phyloP scores from a whole-genome alignment of 2,888 invertebrate genomes.

The Brenthis daphne region DNA sequence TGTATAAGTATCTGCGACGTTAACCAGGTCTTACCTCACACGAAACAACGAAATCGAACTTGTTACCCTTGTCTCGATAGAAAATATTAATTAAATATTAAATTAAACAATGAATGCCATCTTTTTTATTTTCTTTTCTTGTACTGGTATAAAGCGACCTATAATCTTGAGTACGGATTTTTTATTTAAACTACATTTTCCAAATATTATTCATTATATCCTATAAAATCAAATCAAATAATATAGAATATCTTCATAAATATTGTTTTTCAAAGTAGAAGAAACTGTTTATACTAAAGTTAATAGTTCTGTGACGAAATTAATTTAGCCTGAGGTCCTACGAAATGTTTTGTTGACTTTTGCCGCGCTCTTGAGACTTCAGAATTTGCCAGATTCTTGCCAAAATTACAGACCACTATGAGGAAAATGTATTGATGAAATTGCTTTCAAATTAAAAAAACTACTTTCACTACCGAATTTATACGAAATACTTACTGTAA shows the following conservation, averaged over 20 bases:
- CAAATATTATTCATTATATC: background rate
- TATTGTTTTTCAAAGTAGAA: conserved; percentile 20
- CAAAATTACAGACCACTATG: background rate
- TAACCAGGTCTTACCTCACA: too few species aligned
- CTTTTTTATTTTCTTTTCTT: too few species aligned
- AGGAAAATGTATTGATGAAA: background rate
- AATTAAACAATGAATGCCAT: too few species aligned
- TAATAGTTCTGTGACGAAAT: conserved; percentile 27
- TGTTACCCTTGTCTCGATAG: too few species aligned
- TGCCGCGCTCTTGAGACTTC: conserved; percentile 22
- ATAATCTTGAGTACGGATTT: too few species aligned
- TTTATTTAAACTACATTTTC: background rate
- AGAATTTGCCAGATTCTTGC: conserved; percentile 5
- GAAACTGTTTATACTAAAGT: conserved; percentile 26
- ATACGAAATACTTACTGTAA: too few species aligned
- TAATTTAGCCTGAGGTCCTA: conserved; percentile 32
- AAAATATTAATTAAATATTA: too few species aligned
- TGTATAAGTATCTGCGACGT: too few species aligned
- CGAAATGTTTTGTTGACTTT: conserved; percentile 28
- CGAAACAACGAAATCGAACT: too few species aligned
- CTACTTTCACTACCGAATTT: too few species aligned
- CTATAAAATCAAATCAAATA: background rate
- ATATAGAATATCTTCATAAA: background rate
- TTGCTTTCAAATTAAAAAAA: too few species aligned
- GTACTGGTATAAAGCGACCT: too few species aligned